A percentile compares a stretch with the other conserved stretches of the same genome.
Evolutionary conservation across 2,113 vertebrate species (phyloP).

Genomic region (Gambusia affinis): DNA sequence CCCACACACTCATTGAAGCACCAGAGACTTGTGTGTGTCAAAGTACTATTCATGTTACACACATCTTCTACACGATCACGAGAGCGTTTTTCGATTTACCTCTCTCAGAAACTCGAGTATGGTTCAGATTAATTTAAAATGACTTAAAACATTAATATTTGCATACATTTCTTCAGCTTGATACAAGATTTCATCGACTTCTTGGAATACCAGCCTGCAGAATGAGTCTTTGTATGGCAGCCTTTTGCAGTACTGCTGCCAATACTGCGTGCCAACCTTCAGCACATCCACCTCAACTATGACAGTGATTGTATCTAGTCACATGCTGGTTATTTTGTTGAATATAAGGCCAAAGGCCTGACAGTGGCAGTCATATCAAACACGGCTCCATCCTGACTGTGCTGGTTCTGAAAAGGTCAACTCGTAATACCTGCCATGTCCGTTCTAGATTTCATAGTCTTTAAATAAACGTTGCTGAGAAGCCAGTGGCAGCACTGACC

Average conservation of each 20-base stretch:
- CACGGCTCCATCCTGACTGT: background rate
- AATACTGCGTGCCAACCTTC: too few species aligned
- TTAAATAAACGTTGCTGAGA: too few species aligned
- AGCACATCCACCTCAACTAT: background rate
- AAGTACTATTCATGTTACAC: conserved; percentile 17
- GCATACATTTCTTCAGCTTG: too few species aligned
- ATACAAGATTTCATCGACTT: too few species aligned
- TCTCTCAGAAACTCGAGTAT: too few species aligned
- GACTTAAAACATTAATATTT: too few species aligned
- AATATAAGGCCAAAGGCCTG: background rate
- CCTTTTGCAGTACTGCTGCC: too few species aligned
- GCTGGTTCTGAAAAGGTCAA: conserved; percentile 1
- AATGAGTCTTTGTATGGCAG: too few species aligned
- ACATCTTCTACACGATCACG: background rate
- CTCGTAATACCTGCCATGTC: background rate
- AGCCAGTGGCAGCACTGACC: too few species aligned
- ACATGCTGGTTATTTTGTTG: background rate
- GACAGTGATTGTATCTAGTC: background rate
- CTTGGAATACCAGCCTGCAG: too few species aligned
- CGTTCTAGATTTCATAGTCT: too few species aligned
- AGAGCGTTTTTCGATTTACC: background rate
- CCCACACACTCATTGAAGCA: conserved; percentile 24
- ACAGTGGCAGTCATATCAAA: background rate
- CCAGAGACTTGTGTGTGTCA: background rate
- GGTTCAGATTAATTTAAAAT: too few species aligned